phyloP scores from a whole-genome alignment of 2,888 invertebrate genomes.

The Eledona agricola region DNA sequence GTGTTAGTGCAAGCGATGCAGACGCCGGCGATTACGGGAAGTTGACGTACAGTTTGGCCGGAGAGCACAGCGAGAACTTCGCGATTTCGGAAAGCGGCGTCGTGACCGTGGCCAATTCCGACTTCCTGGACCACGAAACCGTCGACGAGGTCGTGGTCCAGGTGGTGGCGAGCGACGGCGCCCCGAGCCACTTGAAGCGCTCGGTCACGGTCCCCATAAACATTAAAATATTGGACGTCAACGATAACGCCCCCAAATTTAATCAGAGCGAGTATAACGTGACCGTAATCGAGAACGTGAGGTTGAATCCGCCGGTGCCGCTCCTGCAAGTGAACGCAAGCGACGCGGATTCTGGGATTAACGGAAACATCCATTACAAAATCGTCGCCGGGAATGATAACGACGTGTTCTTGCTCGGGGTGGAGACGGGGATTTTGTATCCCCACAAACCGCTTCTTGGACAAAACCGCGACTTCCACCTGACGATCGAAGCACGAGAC shows the following conservation, averaged over 20 bases:
- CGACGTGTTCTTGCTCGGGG: slow-evolving; percentile 78
- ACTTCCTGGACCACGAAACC: slow-evolving; percentile 81
- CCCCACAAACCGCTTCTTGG: slow-evolving; percentile 77
- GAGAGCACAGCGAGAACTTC: slow-evolving; percentile 79
- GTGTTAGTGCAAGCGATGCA: slow-evolving; percentile 78
- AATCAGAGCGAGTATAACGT: slow-evolving; percentile 79
- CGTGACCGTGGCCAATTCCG: slow-evolving; percentile 77
- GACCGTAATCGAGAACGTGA: slow-evolving; percentile 84
- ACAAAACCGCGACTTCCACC: slow-evolving; percentile 65
- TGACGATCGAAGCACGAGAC: slow-evolving; percentile 76
- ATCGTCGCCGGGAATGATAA: slow-evolving; percentile 75
- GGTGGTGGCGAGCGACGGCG: slow-evolving; percentile 84
- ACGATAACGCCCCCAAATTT: slow-evolving; percentile 88
- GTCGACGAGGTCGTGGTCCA: slow-evolving; percentile 76
- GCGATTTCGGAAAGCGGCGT: slow-evolving; percentile 76
- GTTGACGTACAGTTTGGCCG: slow-evolving; percentile 79
- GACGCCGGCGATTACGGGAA: slow-evolving; percentile 83
- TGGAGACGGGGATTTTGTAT: slow-evolving; percentile 81
- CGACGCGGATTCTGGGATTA: slow-evolving; percentile 81
- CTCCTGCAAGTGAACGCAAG: slow-evolving; percentile 83
- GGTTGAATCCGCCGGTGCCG: slow-evolving; percentile 81
- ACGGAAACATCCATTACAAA: slow-evolving; percentile 79
- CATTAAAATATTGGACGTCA: slow-evolving; percentile 82
- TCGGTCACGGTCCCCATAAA: slow-evolving; percentile 81
- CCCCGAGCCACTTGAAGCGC: slow-evolving; percentile 73